These are phyloP conservation scores for Cyphotilapia sp. DNA, from an alignment of 2,113 vertebrate genomes.

Conservation along the genomic window DNA sequence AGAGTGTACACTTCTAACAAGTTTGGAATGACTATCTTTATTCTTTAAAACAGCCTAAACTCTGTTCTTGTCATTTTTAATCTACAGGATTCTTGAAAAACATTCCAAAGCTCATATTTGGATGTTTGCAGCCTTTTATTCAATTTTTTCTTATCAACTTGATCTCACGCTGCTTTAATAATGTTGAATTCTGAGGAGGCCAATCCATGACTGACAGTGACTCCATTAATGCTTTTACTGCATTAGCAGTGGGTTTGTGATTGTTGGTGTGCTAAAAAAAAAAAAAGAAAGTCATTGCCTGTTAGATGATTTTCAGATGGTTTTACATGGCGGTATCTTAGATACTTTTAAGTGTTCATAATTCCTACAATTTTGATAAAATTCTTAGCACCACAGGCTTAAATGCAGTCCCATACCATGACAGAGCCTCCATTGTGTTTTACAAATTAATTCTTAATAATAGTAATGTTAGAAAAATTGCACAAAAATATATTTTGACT, in stretches of 20 bases:
- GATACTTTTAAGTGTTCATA: background rate
- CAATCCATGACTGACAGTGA: background rate
- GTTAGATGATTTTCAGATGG: background rate
- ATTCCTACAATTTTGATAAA: rapidly evolving
- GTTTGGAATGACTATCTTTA: background rate
- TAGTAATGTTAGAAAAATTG: background rate
- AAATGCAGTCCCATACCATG: background rate
- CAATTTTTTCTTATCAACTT: background rate
- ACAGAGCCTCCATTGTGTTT: background rate
- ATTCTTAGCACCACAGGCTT: background rate
- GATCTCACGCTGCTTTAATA: background rate
- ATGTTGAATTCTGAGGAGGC: background rate
- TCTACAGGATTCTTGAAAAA: background rate
- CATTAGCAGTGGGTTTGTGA: background rate
- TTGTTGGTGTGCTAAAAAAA: background rate
- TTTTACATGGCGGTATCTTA: background rate
- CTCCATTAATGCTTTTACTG: background rate
- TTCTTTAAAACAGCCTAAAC: background rate
- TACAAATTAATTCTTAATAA: background rate
- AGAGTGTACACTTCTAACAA: background rate
- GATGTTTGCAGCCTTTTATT: background rate
- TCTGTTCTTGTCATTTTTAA: background rate
- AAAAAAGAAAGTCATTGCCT: rapidly evolving
- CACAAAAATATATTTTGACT: background rate
- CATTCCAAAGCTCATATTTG: background rate